Evolutionary conservation across 1,140 invertebrate genomes (phyloP), one percentile per base, ranked within the genome.

Genomic region (Epicauta chinensis): DNA sequence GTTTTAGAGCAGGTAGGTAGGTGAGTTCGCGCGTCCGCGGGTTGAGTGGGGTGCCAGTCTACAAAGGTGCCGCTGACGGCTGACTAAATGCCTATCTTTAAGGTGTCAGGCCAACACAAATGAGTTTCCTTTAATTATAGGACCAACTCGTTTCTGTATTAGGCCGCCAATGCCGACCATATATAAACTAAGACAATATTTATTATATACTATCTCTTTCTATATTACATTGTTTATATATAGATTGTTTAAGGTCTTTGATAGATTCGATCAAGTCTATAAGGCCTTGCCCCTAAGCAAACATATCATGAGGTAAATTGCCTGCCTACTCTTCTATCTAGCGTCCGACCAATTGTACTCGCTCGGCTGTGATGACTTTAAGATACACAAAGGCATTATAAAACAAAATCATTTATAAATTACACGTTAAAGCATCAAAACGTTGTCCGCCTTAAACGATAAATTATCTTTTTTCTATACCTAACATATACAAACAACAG

Each of bases 81-180:
- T 67, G 67, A 67, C 67, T 69, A 69, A 69, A 69, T 69, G 67
- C 67, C 65, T 64, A 69, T 69, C 67, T 69, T 69, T 69, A 69
- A 69, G 63, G 67, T 69, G 67, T 69, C 67, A 67, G 65, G 58
- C 59, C 64, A 63, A 58, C 64, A 65, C 67, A 69, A 69, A 69
- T 69, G 67, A 67, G 67, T 69, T 68, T 68, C 60, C 66, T 64
- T 68, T 69, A 69, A 69, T 69, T 68, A 69, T 62, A 66, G 65
- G 67, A 59, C 67, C 65, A 67, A 58, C 62, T 66, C 55, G 61
- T 61, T 64, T 64, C 56, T 59, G 60, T 64, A 52, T 61, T 59
- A 58, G 57, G 59, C 57, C 62, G 56, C 53, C 48, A 41, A 40
- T 36, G 53, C 41, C 46, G 39, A 31, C 45, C 13, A 34, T 12